Evolutionary conservation across 2,797 vertebrate species (phyloP), one percentile per base, ranked within the genome.

Genomic region (Malurus splendens): DNA sequence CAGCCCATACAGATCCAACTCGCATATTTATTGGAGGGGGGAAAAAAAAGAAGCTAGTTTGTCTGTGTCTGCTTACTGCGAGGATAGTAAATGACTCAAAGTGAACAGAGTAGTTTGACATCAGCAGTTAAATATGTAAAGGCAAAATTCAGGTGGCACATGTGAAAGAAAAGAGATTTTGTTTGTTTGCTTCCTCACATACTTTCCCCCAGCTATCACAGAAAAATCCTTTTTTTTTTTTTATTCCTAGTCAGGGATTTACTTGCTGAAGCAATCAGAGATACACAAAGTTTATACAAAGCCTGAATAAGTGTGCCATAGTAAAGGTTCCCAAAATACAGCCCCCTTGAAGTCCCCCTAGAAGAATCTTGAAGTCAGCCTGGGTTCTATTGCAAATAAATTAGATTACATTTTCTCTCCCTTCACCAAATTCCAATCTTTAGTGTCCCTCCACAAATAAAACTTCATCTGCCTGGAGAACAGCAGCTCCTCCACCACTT

Each of bases 51-150:
- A 20, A 48, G 19, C 33, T 57, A 32, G 52, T 78, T 82, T 81
- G 30, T 73, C 90, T 82, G 66, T 81, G 30, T 73, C 90, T 82
- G 66, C 52, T 82, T 66, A 66, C 38, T n/a, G 25, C 10, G 42
- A 93, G 41, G 36, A 73, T 2, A 42, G 71, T 19, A 86, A 88
- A 47, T 51, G 60, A 73, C 84, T 81, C 86, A 56, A 87, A 94
- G 59, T 2, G 36, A 87, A 45, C 42, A 48, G 45, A 70, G 41
- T 30, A 72, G 48, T 74, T 39, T 45, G 77, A 73, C 67, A 57
- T 66, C 77, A 86, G 60, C 67, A 90, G 41, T 71, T 88, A 84
- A 56, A 73, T 22, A 84, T 5, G 30, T 20, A 86, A 79, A 59
- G 36, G 60, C 74, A 79, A 68, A 55, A 90, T 82, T 81, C 50